These are phyloP conservation scores for Ifrita kowaldi DNA, from an alignment of 2,113 vertebrate species.

Conservation along the genomic window DNA sequence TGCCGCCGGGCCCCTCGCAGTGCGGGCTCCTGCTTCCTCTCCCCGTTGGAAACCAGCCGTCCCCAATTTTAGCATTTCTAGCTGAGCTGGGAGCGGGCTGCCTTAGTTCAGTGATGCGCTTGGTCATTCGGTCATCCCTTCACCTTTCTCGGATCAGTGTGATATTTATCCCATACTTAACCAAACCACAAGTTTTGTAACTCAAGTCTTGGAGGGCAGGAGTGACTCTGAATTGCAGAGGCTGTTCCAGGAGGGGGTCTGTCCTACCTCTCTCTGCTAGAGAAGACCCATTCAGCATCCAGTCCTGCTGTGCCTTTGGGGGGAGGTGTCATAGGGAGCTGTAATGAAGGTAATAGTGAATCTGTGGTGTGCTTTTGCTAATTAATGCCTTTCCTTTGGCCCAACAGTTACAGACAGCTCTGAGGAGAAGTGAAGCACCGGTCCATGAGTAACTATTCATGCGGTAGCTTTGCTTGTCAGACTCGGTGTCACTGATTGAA, in stretches of 20 bases:
- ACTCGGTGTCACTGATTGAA: background rate
- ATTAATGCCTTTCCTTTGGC: background rate
- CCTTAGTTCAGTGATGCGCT: background rate
- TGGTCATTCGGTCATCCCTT: background rate
- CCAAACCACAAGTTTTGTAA: background rate
- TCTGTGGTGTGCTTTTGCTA: background rate
- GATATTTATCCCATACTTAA: background rate
- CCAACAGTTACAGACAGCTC: background rate
- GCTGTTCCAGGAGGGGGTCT: background rate
- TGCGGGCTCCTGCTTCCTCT: background rate
- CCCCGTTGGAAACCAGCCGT: background rate
- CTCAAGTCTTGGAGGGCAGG: background rate
- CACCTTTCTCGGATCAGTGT: background rate
- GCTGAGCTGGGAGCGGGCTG: background rate
- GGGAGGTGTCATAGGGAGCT: background rate
- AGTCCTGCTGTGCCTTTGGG: background rate
- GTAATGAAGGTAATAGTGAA: background rate
- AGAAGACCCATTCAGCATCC: background rate
- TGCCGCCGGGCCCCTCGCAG: background rate
- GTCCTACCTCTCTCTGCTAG: background rate
- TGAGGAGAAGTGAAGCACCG: background rate
- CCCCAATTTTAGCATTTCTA: background rate
- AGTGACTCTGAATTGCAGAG: background rate
- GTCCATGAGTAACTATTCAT: background rate
- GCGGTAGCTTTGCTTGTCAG: background rate